These are phyloP conservation scores for Chironex yamaguchii DNA, from an alignment of 30 jellyfish, hydroid and myxozoan species.

Conservation along the genomic window DNA sequence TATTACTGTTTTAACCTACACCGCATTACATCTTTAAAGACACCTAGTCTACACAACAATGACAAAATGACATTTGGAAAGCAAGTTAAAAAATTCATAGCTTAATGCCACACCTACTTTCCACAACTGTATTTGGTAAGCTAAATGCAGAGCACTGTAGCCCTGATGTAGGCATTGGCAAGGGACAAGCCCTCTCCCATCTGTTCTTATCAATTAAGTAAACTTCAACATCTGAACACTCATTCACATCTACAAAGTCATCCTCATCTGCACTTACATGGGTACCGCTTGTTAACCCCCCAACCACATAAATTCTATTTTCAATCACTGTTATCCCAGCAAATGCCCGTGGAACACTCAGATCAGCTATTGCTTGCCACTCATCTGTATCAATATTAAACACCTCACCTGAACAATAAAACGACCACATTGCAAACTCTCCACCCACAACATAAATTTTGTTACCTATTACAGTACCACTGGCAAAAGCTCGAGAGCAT, in stretches of 20 bases:
- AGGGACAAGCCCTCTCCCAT: conserved; percentile 80
- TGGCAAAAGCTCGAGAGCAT: conserved; percentile 94
- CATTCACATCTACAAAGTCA: conserved; percentile 94
- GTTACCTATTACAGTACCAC: conserved; percentile 91
- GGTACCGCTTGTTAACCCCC: conserved; percentile 84
- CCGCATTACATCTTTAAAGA: no score
- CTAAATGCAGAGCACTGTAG: conserved; percentile 67
- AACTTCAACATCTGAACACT: conserved; percentile 87
- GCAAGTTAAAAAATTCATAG: no score
- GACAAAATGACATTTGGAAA: no score
- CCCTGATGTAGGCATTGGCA: conserved; percentile 90
- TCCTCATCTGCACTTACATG: conserved; percentile 75
- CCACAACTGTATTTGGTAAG: conserved; percentile 70
- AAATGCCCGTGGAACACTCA: conserved; percentile 84
- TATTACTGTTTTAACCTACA: no score
- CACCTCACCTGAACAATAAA: conserved; percentile 94
- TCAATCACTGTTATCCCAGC: conserved; percentile 70
- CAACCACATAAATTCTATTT: conserved; percentile 78
- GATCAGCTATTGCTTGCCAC: conserved; percentile 90
- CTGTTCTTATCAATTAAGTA: conserved; percentile 50
- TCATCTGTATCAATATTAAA: conserved; percentile 88
- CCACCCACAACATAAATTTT: conserved; percentile 95
- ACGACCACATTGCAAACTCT: conserved; percentile 98
- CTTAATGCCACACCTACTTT: conserved; percentile 81
- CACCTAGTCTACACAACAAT: no score